A percentile compares a stretch with the other conserved stretches of the same genome.
Evolutionary conservation across 1,140 invertebrate species (phyloP).

Genomic region (Hyphantria cunea): DNA sequence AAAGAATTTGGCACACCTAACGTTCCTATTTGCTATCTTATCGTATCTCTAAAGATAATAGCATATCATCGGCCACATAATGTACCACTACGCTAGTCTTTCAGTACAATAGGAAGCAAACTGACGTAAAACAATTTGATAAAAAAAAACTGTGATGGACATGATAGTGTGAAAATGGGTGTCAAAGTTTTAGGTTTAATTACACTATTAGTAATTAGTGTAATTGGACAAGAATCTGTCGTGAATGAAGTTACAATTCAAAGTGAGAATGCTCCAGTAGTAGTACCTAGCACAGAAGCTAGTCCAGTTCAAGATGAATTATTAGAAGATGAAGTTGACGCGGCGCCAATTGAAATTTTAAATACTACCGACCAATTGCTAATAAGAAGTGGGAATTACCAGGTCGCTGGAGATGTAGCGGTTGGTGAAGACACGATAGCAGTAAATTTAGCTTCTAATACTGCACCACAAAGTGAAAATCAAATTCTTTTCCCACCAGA

Average conservation of each 20-base stretch:
- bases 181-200: slow-evolving; percentile 62
- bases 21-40: slow-evolving; percentile 78
- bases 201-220: slow-evolving; percentile 64
- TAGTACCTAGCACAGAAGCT: slow-evolving; percentile 6
- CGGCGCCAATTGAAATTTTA: slow-evolving; percentile 50
- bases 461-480: slow-evolving; percentile 51
- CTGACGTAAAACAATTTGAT: slow-evolving; percentile 58
- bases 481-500: slow-evolving; percentile 46
- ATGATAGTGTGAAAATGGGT: slow-evolving; percentile 61
- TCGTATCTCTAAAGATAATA: slow-evolving; percentile 72
- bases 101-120: slow-evolving; percentile 61
- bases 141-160: slow-evolving; percentile 60
- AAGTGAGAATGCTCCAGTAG: slow-evolving; percentile 3
- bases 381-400: slow-evolving; percentile 67
- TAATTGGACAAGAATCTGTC: slow-evolving; percentile 59
- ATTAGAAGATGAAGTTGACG: slow-evolving; percentile 19
- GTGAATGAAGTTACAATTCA: slow-evolving; percentile 43
- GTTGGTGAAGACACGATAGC: slow-evolving; percentile 56
- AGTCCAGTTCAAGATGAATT: slow-evolving; percentile 39
- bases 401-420: slow-evolving; percentile 47
- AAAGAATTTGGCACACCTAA: slow-evolving; percentile 80
- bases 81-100: slow-evolving; percentile 61
- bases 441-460: slow-evolving; percentile 47
- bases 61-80: slow-evolving; percentile 72
- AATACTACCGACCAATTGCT: slow-evolving; percentile 42